Evolutionary conservation across 2,888 invertebrate species (phyloP), one percentile per base, ranked within the genome.

Genomic region (Anaspis maculata): DNA sequence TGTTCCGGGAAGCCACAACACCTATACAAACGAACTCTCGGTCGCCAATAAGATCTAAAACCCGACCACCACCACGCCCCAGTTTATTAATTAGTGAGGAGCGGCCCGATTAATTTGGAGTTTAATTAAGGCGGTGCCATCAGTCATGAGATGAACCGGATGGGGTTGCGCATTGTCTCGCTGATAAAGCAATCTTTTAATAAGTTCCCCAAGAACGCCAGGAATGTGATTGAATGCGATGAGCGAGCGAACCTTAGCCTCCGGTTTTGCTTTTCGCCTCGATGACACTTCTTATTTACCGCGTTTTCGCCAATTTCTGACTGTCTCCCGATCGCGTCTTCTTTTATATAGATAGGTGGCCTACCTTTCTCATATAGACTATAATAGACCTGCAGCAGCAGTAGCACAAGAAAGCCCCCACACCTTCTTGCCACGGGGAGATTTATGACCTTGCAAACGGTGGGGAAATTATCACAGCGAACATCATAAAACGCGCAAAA

Each of bases 121-220:
- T 56, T 61, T 59, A 61, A 59, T 59, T 59, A 60, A 59, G 52
- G 48, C 46, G 42, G 42, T 44, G 43, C 53, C 55, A 56, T 61
- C 59, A 58, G 54, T 59, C 59, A 58, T 54, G 49, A 44, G 48
- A 49, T 48, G 52, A 50, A 51, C 46, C 45, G 44, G 47, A 49
- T 49, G 49, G 51, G 54, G 56, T 49, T 53, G 48, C 44, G 43
- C 43, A 57, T 59, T 60, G 59, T 60, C 54, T 55, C 48, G 51
- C 52, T 54, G 60, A 60, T 60, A 57, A 57, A 60, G 60, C 60
- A 57, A 59, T 59, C 60, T 60, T 60, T 59, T 58, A 59, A 60
- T 58, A 59, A 59, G 54, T 59, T 49, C 46, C 39, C 41, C 45
- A 42, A 45, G 57, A 54, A 55, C 45, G 46, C 45, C 30, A 38